Percentiles rank a stretch among this genome's conserved stretches.
Evolutionary conservation across 2,113 vertebrate species (phyloP).

Genomic region (Poeciliopsis prolifica): DNA sequence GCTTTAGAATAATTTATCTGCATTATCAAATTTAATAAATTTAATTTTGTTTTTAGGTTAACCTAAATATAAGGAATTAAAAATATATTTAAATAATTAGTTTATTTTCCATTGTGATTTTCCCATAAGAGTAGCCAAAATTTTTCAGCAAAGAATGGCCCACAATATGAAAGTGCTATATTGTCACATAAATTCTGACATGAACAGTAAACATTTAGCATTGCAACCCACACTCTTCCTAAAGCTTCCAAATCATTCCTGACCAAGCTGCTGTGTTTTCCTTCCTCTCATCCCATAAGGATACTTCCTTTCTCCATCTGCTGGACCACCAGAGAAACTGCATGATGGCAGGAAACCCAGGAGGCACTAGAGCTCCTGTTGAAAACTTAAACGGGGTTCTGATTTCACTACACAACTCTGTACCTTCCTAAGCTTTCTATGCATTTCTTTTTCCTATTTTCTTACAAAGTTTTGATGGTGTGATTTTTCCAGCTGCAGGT

Average conservation of each 20-base stretch:
- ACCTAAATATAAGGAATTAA: neutral
- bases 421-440: neutral
- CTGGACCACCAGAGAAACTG: slow-evolving; percentile 65
- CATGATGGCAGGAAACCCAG: slow-evolving; percentile 12
- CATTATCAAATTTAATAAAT: neutral
- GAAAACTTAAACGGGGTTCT: neutral
- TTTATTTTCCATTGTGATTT: no score
- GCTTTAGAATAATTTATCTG: neutral
- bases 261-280: neutral
- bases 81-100: neutral
- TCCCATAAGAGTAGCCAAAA: neutral
- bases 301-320: slow-evolving; percentile 76
- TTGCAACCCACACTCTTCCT: neutral
- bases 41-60: neutral
- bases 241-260: slow-evolving; percentile 5
- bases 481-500: neutral
- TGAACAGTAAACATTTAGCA: neutral
- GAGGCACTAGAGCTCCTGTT: neutral
- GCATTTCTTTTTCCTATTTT: no score
- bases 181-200: neutral
- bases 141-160: neutral
- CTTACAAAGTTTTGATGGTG: neutral
- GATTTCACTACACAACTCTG: neutral
- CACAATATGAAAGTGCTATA: neutral
- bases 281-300: slow-evolving; percentile 41